A percentile compares a stretch with the other conserved stretches of the same genome.
Evolutionary conservation across 2,797 vertebrate genomes (phyloP).

Genomic region (Lacerta bilineata): DNA sequence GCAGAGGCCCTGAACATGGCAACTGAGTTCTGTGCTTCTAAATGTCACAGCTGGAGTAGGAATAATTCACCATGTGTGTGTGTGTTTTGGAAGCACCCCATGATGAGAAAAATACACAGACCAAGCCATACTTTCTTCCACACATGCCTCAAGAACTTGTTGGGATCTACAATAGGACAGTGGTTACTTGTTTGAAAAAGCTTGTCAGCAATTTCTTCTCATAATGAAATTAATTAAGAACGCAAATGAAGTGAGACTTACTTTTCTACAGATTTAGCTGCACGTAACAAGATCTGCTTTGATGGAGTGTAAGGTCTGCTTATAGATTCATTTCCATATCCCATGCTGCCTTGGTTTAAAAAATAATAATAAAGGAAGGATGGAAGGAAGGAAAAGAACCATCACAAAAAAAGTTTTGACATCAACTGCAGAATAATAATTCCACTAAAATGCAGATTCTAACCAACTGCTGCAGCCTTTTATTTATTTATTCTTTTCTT

Average conservation of each 20-base stretch:
- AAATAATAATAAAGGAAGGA: constrained; percentile 6
- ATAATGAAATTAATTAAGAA: constrained; percentile 44
- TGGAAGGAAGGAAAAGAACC: background rate
- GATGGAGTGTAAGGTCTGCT: constrained; percentile 52
- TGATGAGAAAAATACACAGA: background rate
- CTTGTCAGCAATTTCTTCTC: constrained; percentile 36
- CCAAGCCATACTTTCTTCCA: background rate
- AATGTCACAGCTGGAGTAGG: background rate
- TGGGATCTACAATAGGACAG: background rate
- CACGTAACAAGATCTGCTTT: constrained; percentile 59
- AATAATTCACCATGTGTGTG: background rate
- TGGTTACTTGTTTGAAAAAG: constrained; percentile 21
- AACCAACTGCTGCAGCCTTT: background rate
- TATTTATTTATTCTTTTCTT: constrained; percentile 2
- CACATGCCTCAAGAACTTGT: constrained; percentile 2
- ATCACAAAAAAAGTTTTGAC: background rate
- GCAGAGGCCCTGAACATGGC: background rate
- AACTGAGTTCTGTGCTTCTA: background rate
- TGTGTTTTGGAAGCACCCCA: background rate
- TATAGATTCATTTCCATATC: constrained; percentile 51
- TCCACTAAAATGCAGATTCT: background rate
- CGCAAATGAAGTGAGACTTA: constrained; percentile 59
- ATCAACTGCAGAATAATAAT: background rate
- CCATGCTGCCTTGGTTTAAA: constrained; percentile 59
- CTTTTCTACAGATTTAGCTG: constrained; percentile 64